Conservation (phyloP, 2,888 invertebrate genomes). For the Trachelus troglodyta region DNA sequence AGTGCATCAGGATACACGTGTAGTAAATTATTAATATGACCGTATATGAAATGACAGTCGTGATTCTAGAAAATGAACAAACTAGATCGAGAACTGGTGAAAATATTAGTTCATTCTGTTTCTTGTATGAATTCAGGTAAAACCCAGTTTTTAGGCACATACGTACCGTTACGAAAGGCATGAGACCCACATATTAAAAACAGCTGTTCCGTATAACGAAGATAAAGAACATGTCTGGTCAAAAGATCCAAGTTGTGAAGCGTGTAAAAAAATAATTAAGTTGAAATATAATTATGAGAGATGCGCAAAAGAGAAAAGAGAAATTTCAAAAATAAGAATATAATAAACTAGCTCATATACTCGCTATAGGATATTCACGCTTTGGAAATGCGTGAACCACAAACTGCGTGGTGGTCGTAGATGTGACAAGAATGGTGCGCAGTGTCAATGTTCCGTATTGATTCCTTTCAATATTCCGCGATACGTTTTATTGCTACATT, state of each 20-base stretch:
- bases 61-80: not conserved
- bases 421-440: conserved; percentile 1
- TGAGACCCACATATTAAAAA: not conserved
- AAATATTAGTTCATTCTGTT: not conserved
- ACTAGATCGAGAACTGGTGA: not conserved
- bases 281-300: not conserved
- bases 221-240: not conserved
- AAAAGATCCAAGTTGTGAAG: not conserved
- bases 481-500: conserved; percentile 46
- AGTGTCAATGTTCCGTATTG: conserved; percentile 1
- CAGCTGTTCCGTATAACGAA: not conserved
- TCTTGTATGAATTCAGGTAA: not conserved
- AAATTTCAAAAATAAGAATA: not conserved
- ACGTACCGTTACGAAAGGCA: not conserved
- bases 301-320: not conserved
- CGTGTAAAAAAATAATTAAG: not conserved
- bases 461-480: conserved; percentile 41
- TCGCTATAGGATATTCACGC: not conserved
- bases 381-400: conserved; percentile 4
- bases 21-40: no score
- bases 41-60: no score
- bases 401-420: not conserved
- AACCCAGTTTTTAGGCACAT: not conserved
- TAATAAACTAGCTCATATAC: not conserved
- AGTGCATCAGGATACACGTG: no score